These are phyloP conservation scores for Watsonalla binaria DNA, from an alignment of 2,888 invertebrate genomes.

Conservation along the genomic window DNA sequence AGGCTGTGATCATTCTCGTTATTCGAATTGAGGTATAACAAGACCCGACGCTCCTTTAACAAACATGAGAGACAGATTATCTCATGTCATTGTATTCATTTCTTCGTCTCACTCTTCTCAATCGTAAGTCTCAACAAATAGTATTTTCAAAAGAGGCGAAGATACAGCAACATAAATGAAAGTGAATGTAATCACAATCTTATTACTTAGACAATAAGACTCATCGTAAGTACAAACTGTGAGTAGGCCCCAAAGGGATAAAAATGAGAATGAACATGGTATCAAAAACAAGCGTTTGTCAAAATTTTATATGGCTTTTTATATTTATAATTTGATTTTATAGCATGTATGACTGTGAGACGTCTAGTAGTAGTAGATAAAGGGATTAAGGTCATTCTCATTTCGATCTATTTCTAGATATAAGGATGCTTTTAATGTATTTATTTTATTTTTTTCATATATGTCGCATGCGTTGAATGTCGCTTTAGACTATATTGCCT, in stretches of 20 bases:
- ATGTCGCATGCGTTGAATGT: slow-evolving; percentile 72
- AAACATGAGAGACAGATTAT: no score
- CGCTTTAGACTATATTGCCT: slow-evolving; percentile 45
- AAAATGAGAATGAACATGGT: slow-evolving; percentile 67
- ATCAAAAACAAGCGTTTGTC: slow-evolving; percentile 2
- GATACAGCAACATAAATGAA: neutral
- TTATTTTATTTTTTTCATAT: slow-evolving; percentile 40
- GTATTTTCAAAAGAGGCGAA: neutral
- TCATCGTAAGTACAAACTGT: slow-evolving; percentile 32
- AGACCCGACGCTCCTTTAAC: no score
- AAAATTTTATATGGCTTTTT: slow-evolving; percentile 17
- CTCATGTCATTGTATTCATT: no score
- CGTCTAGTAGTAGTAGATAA: slow-evolving; percentile 28
- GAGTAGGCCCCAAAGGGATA: slow-evolving; percentile 55
- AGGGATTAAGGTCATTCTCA: slow-evolving; percentile 68
- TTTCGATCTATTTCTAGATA: slow-evolving; percentile 56
- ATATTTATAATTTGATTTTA: slow-evolving; percentile 5
- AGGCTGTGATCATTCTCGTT: neutral
- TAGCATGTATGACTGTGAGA: slow-evolving; percentile 33
- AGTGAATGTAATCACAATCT: neutral
- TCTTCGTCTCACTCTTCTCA: no score
- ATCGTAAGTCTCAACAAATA: neutral
- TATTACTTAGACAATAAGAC: neutral
- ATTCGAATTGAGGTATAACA: neutral
- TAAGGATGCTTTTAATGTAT: slow-evolving; percentile 41